These are phyloP conservation scores for Carcinoscorpius rotundicauda DNA, from an alignment of 1,140 invertebrate genomes.

Conservation along the genomic window DNA sequence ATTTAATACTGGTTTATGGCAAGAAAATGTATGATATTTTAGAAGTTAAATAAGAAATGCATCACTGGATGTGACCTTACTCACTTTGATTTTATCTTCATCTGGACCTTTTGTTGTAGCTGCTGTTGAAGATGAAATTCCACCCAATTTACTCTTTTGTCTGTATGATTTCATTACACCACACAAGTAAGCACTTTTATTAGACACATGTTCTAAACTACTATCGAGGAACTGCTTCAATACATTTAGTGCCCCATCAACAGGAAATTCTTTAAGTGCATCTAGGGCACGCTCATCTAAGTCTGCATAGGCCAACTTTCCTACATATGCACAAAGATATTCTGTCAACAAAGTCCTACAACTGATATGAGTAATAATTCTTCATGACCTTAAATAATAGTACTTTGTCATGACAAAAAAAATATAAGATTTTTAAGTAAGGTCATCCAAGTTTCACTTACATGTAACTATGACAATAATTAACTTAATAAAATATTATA, in stretches of 20 bases:
- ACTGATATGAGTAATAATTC: too few relatives aligned
- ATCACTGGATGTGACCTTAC: neutral
- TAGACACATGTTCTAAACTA: conserved; percentile 94
- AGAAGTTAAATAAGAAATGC: too few relatives aligned
- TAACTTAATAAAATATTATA: too few relatives aligned
- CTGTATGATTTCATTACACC: conserved; percentile 97
- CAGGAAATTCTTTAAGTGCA: conserved; percentile 92
- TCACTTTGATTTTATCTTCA: conserved; percentile 90
- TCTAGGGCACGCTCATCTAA: conserved; percentile 90
- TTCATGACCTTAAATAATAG: too few relatives aligned
- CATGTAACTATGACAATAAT: too few relatives aligned
- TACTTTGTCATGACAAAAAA: too few relatives aligned
- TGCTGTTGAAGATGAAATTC: conserved; percentile 22
- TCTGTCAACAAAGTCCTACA: too few relatives aligned
- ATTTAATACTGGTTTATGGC: too few relatives aligned
- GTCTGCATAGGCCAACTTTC: conserved; percentile 85
- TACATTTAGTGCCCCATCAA: conserved; percentile 84
- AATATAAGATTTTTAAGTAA: too few relatives aligned
- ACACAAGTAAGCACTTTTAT: conserved; percentile 95
- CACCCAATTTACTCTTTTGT: conserved; percentile 50
- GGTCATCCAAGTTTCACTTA: too few relatives aligned
- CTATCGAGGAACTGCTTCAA: conserved; percentile 91
- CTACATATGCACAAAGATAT: conserved; percentile 25
- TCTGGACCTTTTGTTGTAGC: conserved; percentile 61
- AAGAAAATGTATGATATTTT: too few relatives aligned